Conservation (phyloP, 2,113 vertebrate genomes). For the Antechinus stuartii region DNA sequence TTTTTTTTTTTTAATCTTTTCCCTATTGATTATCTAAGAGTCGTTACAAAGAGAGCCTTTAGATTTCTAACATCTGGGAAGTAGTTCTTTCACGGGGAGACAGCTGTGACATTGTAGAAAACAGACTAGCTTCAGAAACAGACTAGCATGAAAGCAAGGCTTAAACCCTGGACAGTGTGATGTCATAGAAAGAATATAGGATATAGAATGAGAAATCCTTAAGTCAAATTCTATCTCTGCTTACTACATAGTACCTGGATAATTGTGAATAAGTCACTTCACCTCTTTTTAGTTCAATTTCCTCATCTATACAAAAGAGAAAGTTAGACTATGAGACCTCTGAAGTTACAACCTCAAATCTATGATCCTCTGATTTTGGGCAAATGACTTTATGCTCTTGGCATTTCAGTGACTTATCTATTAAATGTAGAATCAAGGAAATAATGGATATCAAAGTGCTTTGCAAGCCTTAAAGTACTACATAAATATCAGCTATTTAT, state of each 20-base stretch:
- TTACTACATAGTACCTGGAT: too few species aligned
- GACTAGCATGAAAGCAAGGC: not conserved
- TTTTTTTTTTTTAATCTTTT: not conserved
- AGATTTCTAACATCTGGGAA: not conserved
- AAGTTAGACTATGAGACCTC: not conserved
- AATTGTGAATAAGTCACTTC: not conserved
- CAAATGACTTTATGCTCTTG: not conserved
- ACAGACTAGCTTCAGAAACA: not conserved
- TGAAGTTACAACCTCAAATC: not conserved
- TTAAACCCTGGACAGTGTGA: not conserved
- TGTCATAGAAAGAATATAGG: not conserved
- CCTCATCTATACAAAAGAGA: not conserved
- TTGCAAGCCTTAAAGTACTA: not conserved
- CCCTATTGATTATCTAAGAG: not conserved
- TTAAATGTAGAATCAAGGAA: not conserved
- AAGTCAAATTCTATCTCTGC: too few species aligned
- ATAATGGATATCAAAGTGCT: not conserved
- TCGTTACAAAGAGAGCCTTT: not conserved
- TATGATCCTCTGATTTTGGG: not conserved
- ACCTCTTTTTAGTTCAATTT: too few species aligned
- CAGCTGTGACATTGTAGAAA: not conserved
- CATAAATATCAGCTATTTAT: not conserved
- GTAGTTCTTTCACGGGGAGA: not conserved
- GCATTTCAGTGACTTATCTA: not conserved
- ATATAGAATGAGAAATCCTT: not conserved